A percentile compares a stretch with the other conserved stretches of the same genome.
Evolutionary conservation across 2,888 invertebrate genomes (phyloP).

Genomic region (Diabrotica balteata): DNA sequence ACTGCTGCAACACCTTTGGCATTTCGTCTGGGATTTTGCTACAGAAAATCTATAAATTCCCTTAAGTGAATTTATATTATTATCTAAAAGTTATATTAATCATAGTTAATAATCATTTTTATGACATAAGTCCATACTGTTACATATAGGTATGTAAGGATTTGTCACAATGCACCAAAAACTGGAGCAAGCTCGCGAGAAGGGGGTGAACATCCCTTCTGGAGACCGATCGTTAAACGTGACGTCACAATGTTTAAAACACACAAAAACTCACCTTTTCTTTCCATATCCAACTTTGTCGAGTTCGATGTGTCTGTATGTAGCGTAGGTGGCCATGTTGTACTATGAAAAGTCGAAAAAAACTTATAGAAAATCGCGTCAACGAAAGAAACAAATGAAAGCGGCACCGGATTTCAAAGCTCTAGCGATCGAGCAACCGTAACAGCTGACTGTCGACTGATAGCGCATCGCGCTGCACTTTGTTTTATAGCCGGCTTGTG

Average conservation of each 20-base stretch:
- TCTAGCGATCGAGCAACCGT: constrained; percentile 38
- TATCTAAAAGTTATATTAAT: no score
- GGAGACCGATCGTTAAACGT: constrained; percentile 14
- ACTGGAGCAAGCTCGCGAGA: constrained; percentile 5
- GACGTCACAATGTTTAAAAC: constrained; percentile 2
- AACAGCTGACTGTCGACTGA: constrained; percentile 56
- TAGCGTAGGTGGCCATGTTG: constrained; percentile 88
- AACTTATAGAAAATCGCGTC: constrained; percentile 15
- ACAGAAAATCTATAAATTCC: no score
- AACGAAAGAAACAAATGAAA: constrained; percentile 22
- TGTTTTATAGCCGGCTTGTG: constrained; percentile 52
- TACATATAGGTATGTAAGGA: no score
- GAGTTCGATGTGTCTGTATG: constrained; percentile 92
- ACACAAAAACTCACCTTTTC: constrained; percentile 73
- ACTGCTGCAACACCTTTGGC: no score
- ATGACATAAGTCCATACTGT: no score
- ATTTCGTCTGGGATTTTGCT: no score
- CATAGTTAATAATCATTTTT: no score
- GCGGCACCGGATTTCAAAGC: constrained; percentile 30
- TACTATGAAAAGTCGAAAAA: constrained; percentile 31
- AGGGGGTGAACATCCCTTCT: constrained; percentile 14
- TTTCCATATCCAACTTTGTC: constrained; percentile 94
- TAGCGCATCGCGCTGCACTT: constrained; percentile 46
- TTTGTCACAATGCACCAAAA: constrained; percentile 7
- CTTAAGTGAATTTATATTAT: no score